These are phyloP conservation scores for Drosophila robusta DNA, from an alignment of 2,888 invertebrate species.

Conservation along the genomic window DNA sequence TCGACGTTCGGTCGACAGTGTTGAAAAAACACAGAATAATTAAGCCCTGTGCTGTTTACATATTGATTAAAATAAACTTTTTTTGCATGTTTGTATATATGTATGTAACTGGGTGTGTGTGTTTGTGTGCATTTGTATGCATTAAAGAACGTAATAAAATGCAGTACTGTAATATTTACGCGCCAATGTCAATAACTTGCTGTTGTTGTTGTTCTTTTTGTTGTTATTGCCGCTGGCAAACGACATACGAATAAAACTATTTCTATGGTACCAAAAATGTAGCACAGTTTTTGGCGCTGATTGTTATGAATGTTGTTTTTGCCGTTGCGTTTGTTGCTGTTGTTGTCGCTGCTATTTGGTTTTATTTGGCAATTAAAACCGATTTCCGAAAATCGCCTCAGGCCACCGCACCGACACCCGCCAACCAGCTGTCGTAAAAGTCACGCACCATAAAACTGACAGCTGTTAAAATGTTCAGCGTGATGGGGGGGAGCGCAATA, in stretches of 20 bases:
- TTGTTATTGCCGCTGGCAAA: constrained; percentile 23
- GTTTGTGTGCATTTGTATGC: constrained; percentile 8
- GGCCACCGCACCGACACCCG: constrained; percentile 20
- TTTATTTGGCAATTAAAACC: constrained; percentile 78
- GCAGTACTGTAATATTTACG: constrained; percentile 59
- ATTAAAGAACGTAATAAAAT: constrained; percentile 63
- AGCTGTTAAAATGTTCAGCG: constrained; percentile 74
- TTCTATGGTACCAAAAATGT: constrained; percentile 54
- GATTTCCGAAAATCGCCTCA: constrained; percentile 70
- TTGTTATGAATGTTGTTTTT: constrained; percentile 45
- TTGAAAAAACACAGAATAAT: constrained; percentile 6
- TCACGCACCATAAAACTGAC: constrained; percentile 79
- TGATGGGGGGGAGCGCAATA: not conserved
- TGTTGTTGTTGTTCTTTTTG: constrained; percentile 28
- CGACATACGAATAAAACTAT: constrained; percentile 65
- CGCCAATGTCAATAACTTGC: constrained; percentile 52
- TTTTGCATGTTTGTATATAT: constrained; percentile 5
- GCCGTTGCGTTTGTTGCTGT: constrained; percentile 12
- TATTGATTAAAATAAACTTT: constrained; percentile 9
- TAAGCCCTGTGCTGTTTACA: not conserved
- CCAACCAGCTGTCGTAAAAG: constrained; percentile 72
- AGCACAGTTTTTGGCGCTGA: constrained; percentile 58
- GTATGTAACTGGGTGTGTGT: constrained; percentile 10
- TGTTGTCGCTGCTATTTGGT: constrained; percentile 62
- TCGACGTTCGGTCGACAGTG: constrained; percentile 1